Percentiles rank a stretch among this genome's conserved stretches.
These are phyloP conservation scores for Agrotis exclamationis DNA, from an alignment of 2,888 invertebrate species.

Conservation along the genomic window DNA sequence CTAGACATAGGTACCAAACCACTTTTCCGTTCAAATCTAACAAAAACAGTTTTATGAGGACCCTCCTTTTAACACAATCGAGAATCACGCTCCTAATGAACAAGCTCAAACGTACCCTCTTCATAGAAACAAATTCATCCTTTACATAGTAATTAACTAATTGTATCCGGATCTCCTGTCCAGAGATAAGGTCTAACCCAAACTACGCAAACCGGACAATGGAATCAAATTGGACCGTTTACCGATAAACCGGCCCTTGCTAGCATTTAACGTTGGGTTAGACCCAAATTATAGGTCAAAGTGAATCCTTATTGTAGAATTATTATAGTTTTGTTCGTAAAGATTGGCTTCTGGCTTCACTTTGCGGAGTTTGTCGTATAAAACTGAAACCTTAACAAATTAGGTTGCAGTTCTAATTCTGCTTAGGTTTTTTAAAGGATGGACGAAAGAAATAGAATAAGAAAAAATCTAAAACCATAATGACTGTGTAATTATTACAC, in stretches of 20 bases:
- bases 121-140: constrained; percentile 27
- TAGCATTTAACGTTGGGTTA: constrained; percentile 53
- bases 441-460: too few species aligned
- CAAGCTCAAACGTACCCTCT: background rate
- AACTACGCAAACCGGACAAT: constrained; percentile 47
- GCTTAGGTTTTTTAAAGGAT: too few species aligned
- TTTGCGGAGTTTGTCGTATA: background rate
- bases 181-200: constrained; percentile 42
- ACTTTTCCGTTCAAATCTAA: background rate
- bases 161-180: constrained; percentile 43
- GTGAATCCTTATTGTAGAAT: constrained; percentile 42
- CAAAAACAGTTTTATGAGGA: background rate
- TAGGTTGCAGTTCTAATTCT: too few species aligned
- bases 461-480: too few species aligned
- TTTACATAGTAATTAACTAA: constrained; percentile 54
- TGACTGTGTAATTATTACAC: too few species aligned
- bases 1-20: too few species aligned
- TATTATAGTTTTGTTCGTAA: constrained; percentile 32
- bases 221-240: constrained; percentile 60
- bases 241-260: constrained; percentile 52
- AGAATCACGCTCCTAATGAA: background rate
- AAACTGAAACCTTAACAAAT: too few species aligned
- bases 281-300: constrained; percentile 51
- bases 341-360: constrained; percentile 6
- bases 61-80: background rate